Base-by-base conservation (phyloP, 2,113 vertebrate species). In the Varanus salvator region DNA sequence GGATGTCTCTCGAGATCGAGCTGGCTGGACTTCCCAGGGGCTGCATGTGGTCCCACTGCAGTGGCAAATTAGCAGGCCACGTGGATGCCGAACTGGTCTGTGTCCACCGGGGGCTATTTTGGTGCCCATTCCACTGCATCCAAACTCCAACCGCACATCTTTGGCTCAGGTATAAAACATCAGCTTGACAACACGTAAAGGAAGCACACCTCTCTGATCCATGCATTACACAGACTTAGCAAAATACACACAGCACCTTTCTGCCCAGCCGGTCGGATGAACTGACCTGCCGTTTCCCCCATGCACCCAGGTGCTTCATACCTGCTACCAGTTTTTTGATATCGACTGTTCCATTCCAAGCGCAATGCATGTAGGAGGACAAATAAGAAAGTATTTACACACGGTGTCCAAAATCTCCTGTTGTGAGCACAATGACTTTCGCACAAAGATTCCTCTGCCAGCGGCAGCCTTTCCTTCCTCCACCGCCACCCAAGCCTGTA, bases 241-340 rank as follows among this genome's bases (percentile, higher is more conserved):
- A 31, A 83, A 81, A 89, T 93, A 69, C 7, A 64, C 19, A 80
- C 76, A 71, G 34, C 52, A 34, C 92, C 91, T 92, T 82, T 68
- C 90, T 94, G 52, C 17, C 57, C 69, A 57, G 81, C 85, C 71
- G 27, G 66, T 29, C 68, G 86, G 64, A 64, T 78, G 21, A 15
- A 31, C 48, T 2, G 44, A 3, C 29, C 48, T 14, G 48, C 2
- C 83, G 54, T 85, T 78, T 76, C 85, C 94, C 38, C 44, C 96
- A 95, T 95, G 96, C 95, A 95, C 91, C 75, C 77, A 77, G 34
- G 21, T 86, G 87, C 90, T 96, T 95, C 98, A 94, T 99, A 99
- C 98, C 99, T 99, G 98, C 96, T 97, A 98, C 97, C 97, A 99
- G 96, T 96, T 98, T 98, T 97, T 99, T 98, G 97, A 99, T 98